Evolutionary conservation across 2,888 invertebrate species (phyloP), one percentile per base, ranked within the genome.

Genomic region (Dryobotodes eremita): DNA sequence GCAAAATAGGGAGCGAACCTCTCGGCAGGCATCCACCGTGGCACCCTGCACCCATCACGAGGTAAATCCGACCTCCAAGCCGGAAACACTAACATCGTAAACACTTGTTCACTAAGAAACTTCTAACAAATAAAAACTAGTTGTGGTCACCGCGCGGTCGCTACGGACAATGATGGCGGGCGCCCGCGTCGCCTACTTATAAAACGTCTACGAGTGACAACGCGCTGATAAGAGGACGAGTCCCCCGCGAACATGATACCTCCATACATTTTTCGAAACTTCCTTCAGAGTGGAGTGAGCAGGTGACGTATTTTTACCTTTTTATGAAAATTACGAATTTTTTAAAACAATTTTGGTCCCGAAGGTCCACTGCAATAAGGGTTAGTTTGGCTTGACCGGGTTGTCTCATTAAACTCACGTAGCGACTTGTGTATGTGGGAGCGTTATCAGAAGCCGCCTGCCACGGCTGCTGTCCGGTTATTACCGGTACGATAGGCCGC

Each of bases 401-500:
- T 42, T 79, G 80, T 83, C 75, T 74, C 61, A 80, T 86, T 78
- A 86, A 86, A 83, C 85, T 86, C 88, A 90, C 71, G 86, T 90
- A 86, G 89, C 86, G 88, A 88, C 84, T 88, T 89, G 86, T 87
- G 85, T 73, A 89, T 90, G 92, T 92, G 86, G 89, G 86, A 89
- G 90, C 90, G 94, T 96, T 96, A 96, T 96, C 96, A 92, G 91
- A 82, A 96, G 96, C 97, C 94, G 96, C 96, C 93, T 93, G 94
- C 90, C 92, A 95, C 96, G 96, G 96, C 95, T 93, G 93, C 86
- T 88, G 95, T 95, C 97, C 95, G 94, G 97, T 97, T 97, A 96
- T 95, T 96, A 97, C 97, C 96, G 92, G 97, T 95, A 93, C 86
- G 93, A 93, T 94, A 95, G 97, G 96, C 97, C 96, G 95, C 94